Base-by-base conservation (phyloP, 2,888 invertebrate genomes). In the Drosophila anomelani region DNA sequence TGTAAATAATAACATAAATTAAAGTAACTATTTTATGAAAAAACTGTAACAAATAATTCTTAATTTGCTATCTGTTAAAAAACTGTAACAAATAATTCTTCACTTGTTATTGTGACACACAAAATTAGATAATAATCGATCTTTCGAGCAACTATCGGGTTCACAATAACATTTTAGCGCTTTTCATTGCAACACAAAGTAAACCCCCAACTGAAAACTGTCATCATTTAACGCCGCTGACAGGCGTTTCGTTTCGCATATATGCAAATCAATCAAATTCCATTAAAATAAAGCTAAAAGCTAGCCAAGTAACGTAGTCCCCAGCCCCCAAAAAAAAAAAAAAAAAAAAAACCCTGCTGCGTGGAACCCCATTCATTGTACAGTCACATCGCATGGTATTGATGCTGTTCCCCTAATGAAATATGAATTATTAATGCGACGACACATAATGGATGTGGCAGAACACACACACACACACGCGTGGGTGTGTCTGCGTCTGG, bases 211-310 rank as follows among this genome's bases (percentile, higher is more conserved):
- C 43, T 34, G 47, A 59, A 64, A 74, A 76, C 60, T 64, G 68
- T 71, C 78, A 74, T 78, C 66, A 71, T 66, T 81, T 71, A 64
- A 43, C 60, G 41, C 54, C 72, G 55, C 67, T 83, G 77, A 75
- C 78, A 80, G 67, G 49, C 74, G 64, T 26, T 26, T 54, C 67
- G 53, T 74, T 81, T 66, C 43, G 53, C 67, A 23, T 54, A 76
- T 77, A 81, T 81, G 88, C 88, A 88, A 88, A 88, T 88, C 88
- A 88, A 83, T 82, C 82, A 87, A 79, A 81, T 79, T 81, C 71
- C 71, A 82, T 87, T 81, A 77, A 81, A 75, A 61, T 70, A 68
- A 81, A 72, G 63, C 71, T 59, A 26, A 73, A 81, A 72, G 67
- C 73, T 59, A 73, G 59, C 58, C 70, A 79, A 75, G 60, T 59